Evolutionary conservation across 2,113 vertebrate species (phyloP), one percentile per base, ranked within the genome.

Genomic region (Laticauda colubrina): DNA sequence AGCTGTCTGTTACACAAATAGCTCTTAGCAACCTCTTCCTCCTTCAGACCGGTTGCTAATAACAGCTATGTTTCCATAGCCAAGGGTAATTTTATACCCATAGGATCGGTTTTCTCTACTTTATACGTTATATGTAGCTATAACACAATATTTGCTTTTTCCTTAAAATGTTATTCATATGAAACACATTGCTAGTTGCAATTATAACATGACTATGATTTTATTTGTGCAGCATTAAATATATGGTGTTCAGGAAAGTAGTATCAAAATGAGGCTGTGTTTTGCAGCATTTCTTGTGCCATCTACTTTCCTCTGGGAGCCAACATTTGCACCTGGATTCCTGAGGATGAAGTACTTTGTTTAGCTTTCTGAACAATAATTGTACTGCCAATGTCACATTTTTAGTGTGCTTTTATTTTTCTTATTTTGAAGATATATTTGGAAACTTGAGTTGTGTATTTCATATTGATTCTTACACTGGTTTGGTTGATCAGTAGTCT

Each of bases 21-120:
- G 61, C 8, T 59, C 45, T 91, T 88, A 91, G 23, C 54, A 93
- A 48, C 39, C 86, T 85, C 86, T 48, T 55, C 29, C 20, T 81
- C 48, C 54, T 85, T 34, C 20, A 53, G 29, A 43, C 43, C 89
- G 39, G 53, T 48, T 92, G 45, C 87, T 89, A 92, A 92, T 92
- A 85, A 92, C 15, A 85, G 61, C 39, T 26, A 48, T 81, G 91
- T 81, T 89, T 81, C 53, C 64, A 45, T 81, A 89, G 91, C 87
- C 53, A 89, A 89, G 51, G 59, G 87, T 89, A 92, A 92, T 89
- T 89, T 92, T 89, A 89, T 87, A 39, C 53, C 9, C 64, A 18
- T 57, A 57, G 61, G 24, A 56, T 88, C 86, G 9, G 48, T 55
- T 75, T 92, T 61, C 69, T 18, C 86, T 43, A 69, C 12, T 57